Percentiles rank a stretch among this genome's conserved stretches.
Conservation (phyloP, 2,888 invertebrate species). For the Rhamphomyia laevipes region DNA sequence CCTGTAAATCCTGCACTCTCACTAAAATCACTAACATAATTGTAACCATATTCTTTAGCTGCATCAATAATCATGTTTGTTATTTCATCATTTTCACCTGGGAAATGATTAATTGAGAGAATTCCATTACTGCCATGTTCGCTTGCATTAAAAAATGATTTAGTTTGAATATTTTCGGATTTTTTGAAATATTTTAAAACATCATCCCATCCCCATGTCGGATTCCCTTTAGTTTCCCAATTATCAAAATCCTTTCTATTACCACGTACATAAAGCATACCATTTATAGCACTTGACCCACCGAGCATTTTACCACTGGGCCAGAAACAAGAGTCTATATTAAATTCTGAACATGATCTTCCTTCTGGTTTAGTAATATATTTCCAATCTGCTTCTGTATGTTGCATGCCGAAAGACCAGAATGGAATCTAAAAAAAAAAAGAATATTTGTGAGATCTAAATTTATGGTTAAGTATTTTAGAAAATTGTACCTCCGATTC, state of each 20-base stretch:
- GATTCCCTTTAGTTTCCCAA: constrained; percentile 44
- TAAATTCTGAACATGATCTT: constrained; percentile 23
- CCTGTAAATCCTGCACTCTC: constrained; percentile 31
- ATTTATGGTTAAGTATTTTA: no score
- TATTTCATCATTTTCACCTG: constrained; percentile 23
- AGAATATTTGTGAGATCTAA: no score
- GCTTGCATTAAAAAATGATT: constrained; percentile 19
- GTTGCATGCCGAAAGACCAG: constrained; percentile 19
- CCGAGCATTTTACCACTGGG: constrained; percentile 53
- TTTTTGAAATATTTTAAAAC: constrained; percentile 40
- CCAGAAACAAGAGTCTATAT: constrained; percentile 37
- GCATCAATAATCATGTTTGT: constrained; percentile 52
- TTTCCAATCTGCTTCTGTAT: constrained; percentile 23
- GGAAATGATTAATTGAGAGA: constrained; percentile 33
- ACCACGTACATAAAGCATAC: constrained; percentile 49
- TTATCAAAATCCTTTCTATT: constrained; percentile 42
- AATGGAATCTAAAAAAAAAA: constrained; percentile 23
- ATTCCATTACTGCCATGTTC: constrained; percentile 38
- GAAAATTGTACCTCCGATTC: constrained; percentile 20
- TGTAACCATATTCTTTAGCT: constrained; percentile 43
- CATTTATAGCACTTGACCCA: constrained; percentile 49
- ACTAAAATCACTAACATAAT: constrained; percentile 27
- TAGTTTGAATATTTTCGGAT: constrained; percentile 37
- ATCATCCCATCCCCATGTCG: constrained; percentile 44
- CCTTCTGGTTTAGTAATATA: constrained; percentile 23